A percentile compares a stretch with the other conserved stretches of the same genome.
phyloP scores from a whole-genome alignment of 2,797 vertebrate species.

The Melanotaenia nigrans region DNA sequence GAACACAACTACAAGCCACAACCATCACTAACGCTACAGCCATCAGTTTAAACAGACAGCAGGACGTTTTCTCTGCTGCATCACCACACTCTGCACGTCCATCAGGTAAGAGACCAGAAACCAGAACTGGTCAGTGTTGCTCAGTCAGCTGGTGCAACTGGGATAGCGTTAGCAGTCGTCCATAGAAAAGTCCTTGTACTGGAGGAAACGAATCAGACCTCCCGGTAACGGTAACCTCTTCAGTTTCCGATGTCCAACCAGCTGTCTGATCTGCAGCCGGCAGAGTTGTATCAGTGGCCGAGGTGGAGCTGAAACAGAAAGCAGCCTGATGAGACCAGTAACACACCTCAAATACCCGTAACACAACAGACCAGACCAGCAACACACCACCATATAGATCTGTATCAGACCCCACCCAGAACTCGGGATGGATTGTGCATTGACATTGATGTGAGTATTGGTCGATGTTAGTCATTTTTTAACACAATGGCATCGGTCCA shows the following conservation, averaged over 20 bases:
- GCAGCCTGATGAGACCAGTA: not conserved
- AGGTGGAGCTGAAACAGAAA: conserved; percentile 83
- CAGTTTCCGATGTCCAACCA: conserved; percentile 79
- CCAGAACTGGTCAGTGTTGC: not conserved
- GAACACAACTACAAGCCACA: no score
- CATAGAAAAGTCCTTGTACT: conserved; percentile 35
- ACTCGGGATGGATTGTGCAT: no score
- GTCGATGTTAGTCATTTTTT: no score
- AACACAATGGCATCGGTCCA: no score
- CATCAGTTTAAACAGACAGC: no score
- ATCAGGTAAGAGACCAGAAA: no score
- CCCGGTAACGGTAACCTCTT: conserved; percentile 85
- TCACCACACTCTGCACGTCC: no score
- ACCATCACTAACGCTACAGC: no score
- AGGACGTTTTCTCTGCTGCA: no score
- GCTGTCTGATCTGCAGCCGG: conserved; percentile 81
- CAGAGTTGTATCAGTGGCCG: conserved; percentile 90
- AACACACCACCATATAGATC: not conserved
- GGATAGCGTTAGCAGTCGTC: conserved; percentile 3
- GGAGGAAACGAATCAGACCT: conserved; percentile 86
- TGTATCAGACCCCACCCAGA: no score
- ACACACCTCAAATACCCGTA: not conserved
- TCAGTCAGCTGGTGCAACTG: not conserved
- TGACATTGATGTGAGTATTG: no score
- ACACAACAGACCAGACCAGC: not conserved